Evolutionary conservation across 64 coral and sea anemone genomes (phyloP), one percentile per base, ranked within the genome.

Genomic region (Porites lutea): DNA sequence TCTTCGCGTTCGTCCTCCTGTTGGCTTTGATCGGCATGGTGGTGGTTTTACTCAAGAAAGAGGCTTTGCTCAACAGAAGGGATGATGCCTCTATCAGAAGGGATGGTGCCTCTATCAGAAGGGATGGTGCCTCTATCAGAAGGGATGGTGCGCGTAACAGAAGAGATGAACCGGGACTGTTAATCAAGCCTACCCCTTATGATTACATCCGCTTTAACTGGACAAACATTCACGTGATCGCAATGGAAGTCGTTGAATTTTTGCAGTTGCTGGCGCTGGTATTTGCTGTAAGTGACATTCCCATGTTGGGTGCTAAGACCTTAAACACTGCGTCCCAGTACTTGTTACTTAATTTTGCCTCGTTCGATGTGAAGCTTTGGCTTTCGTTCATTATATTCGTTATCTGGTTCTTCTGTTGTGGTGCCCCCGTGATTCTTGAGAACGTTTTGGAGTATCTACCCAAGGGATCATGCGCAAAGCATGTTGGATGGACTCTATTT

Each of bases 201-300:
- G 97, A 99, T 65, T 99, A 99, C 60, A 68, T 99, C 37, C 92
- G 97, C 11, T 96, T 99, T 9, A 99, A 99, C 84, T 99, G 97
- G 97, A 79, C 94, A 11, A 99, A 99, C 37, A 87, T 92, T 19
- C 94, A 96, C 62, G 92, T 93, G 6, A 75, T 96, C 78, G 27
- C 96, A 13, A 96, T 99, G 48, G 97, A 99, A 87, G 80, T 96
- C 37, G 97, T 99, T 16, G 97, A 99, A 75, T 88, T 96, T 84
- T 64, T 99, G 3, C 97, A 99, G 65, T 47, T 99, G 27, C 68
- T 99, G 71, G 94, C 97, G 14, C 69, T 99, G 55, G 97, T 99
- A 16, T 99, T 99, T 64, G 55, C 75, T 13, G 47, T 96, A 12
- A 47, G 69, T 22, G 89, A 91, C 58, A 90, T 96, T 43, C 97